phyloP scores from a whole-genome alignment of 2,888 invertebrate species.

The Orgyia antiqua region DNA sequence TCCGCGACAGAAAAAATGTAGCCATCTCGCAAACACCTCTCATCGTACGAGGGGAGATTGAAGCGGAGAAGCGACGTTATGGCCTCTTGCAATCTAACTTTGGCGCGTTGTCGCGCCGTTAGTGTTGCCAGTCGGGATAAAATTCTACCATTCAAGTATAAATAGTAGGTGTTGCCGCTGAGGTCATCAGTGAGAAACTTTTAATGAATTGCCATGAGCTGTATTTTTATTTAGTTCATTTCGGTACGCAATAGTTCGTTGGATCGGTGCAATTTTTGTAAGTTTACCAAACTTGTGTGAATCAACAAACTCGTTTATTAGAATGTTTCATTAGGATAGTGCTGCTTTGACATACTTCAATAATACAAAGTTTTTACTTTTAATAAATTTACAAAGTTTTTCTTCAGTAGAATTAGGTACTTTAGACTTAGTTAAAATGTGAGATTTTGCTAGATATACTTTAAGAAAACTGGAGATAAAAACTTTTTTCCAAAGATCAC shows the following conservation, averaged over 20 bases:
- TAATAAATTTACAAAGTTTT: no score
- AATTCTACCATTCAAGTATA: constrained; percentile 38
- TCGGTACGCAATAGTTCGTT: constrained; percentile 28
- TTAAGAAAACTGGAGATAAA: no score
- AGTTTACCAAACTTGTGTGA: constrained; percentile 20
- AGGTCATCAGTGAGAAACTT: constrained; percentile 53
- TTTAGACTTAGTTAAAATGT: no score
- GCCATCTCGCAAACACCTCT: constrained; percentile 32
- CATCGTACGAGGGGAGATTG: constrained; percentile 36
- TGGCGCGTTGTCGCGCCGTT: constrained; percentile 57
- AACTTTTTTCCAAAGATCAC: no score
- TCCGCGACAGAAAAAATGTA: constrained; percentile 31
- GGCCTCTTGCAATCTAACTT: constrained; percentile 59
- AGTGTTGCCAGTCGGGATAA: constrained; percentile 43
- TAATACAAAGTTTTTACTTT: no score
- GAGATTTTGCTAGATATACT: no score
- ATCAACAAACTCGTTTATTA: constrained; percentile 14
- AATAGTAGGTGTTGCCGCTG: constrained; percentile 40
- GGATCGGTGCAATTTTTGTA: constrained; percentile 32
- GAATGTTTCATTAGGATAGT: constrained; percentile 24
- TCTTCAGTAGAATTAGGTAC: no score
- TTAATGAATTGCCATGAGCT: constrained; percentile 59
- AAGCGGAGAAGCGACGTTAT: constrained; percentile 36
- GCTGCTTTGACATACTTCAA: constrained; percentile 1
- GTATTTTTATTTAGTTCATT: constrained; percentile 35